These are phyloP conservation scores for Piliocolobus tephrosceles DNA, from an alignment of 2,113 vertebrate species.

Conservation along the genomic window DNA sequence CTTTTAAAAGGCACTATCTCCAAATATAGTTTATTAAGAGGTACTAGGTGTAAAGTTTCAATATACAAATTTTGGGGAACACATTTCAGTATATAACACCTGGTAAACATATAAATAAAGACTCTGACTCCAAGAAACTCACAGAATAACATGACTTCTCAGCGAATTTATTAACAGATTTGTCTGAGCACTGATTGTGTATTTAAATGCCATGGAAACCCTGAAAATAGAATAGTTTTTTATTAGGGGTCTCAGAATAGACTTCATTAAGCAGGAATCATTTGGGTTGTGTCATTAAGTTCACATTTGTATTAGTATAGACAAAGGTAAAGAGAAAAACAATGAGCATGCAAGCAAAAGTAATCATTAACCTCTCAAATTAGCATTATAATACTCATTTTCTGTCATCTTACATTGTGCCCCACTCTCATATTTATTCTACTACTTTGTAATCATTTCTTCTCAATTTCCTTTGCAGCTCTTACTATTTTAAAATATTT, in stretches of 20 bases:
- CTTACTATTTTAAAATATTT: not conserved
- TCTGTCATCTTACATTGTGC: not conserved
- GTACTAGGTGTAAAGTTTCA: not conserved
- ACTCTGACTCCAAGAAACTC: not conserved
- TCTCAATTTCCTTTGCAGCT: not conserved
- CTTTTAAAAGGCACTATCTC: not conserved
- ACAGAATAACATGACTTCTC: not conserved
- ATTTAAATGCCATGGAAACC: not conserved
- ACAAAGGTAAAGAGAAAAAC: not conserved
- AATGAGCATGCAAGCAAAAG: not conserved
- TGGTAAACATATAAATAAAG: not conserved
- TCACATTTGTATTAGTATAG: not conserved
- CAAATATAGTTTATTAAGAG: not conserved
- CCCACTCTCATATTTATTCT: not conserved
- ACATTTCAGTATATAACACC: rapidly evolving
- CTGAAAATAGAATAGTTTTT: not conserved
- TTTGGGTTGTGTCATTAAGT: not conserved
- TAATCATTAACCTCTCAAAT: not conserved
- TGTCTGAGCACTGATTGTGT: not conserved
- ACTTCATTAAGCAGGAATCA: not conserved
- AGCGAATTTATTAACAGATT: not conserved
- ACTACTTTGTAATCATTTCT: not conserved
- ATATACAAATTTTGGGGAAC: not conserved
- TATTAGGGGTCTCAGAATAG: not conserved
- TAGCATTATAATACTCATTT: not conserved